Conservation (phyloP, 2,888 invertebrate genomes). For the Monoplex corrugatus region DNA sequence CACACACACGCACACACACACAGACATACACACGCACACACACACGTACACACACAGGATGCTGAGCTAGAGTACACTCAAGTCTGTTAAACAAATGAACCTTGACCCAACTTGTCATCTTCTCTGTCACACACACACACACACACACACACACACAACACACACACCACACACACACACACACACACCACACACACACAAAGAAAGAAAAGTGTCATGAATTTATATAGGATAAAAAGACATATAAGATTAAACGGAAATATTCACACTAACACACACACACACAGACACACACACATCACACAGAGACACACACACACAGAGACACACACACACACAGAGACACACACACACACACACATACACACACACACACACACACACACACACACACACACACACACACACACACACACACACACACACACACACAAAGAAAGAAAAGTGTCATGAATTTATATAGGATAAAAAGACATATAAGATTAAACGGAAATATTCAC, state of each 20-base stretch:
- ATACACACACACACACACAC: slow-evolving; percentile 31
- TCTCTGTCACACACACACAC: neutral
- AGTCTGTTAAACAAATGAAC: no score
- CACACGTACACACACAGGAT: no score
- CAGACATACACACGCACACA: neutral
- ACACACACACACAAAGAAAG: neutral
- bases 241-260: neutral
- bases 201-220: neutral
- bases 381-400: neutral
- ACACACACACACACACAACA: neutral
- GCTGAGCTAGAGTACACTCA: no score
- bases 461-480: no score
- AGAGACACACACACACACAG: slow-evolving; percentile 5
- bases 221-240: no score
- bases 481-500: no score
- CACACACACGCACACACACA: neutral
- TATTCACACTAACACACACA: neutral
- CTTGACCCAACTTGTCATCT: no score
- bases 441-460: no score
- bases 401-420: neutral
- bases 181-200: neutral
- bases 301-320: neutral
- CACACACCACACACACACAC: neutral
- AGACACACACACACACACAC: slow-evolving; percentile 20
- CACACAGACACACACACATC: no score